Base-by-base conservation (phyloP, 2,888 invertebrate species). In the Megaustenia siamemsis region DNA sequence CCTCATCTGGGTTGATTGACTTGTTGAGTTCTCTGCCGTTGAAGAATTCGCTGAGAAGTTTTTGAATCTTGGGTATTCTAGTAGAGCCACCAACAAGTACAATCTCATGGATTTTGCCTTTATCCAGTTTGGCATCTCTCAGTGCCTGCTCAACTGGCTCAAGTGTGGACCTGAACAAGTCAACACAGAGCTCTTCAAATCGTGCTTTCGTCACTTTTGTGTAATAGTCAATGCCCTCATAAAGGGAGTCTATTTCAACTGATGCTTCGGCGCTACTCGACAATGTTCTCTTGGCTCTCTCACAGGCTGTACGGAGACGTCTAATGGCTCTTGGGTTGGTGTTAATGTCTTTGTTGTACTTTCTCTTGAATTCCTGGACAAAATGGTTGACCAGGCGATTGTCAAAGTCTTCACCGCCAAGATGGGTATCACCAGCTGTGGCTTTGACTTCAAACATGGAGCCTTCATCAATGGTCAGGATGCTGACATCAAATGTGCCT, bases 91-190 rank as follows among this genome's bases (percentile, higher is more conserved):
- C 98, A 79, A 95, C 95, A 79, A 95, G 91, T 85, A 95, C 98
- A 96, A 95, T 93, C 84, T 95, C 95, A 87, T 92, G 97, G 95
- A 99, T 96, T 91, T 96, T 96, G 12, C 86, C 63, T 82, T 91
- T 91, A 95, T 98, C 98, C 96, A 99, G 96, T 94, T 98, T 98
- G 84, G 98, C 98, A 93, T 98, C 98, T 86, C 97, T 96, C 82
- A 99, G 95, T 6, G 98, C 96, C 95, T 98, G 98, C 94, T 99
- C 98, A 0, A 98, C 98, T 1, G 98, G 98, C 92, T 98, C 97
- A 95, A 99, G 96, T 86, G 98, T 98, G 86, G 96, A 96, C 86
- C 98, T 96, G 96, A 99, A 98, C 89, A 99, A 8, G 43, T 71
- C 71, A 43, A 43, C 71, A 71, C 71, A 71, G 10, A 71, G 71